Percentiles rank a stretch among this genome's conserved stretches.
phyloP scores from a whole-genome alignment of 2,888 invertebrate genomes.

The Diplolepis rosae region DNA sequence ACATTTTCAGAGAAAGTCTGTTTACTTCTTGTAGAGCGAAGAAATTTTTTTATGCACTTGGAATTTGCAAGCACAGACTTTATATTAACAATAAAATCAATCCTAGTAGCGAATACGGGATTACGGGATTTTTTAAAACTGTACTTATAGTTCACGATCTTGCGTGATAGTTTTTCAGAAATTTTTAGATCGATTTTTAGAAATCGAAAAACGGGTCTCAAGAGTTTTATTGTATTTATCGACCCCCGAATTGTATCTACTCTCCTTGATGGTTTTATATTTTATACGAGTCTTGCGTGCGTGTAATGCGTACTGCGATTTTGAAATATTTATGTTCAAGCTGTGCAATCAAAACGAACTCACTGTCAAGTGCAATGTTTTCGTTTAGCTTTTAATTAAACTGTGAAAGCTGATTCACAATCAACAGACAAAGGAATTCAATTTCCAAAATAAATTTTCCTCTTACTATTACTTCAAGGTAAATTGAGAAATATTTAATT shows the following conservation, averaged over 20 bases:
- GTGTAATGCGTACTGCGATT: background rate
- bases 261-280: conserved; percentile 1
- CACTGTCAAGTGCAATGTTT: conserved; percentile 1
- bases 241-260: background rate
- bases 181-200: background rate
- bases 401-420: background rate
- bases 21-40: background rate
- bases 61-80: background rate
- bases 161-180: too few relatives aligned
- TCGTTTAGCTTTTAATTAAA: background rate
- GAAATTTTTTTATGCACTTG: background rate
- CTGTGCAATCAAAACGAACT: background rate
- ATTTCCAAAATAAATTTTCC: background rate
- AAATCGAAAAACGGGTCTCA: background rate
- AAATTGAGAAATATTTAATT: too few relatives aligned
- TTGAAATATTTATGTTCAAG: background rate
- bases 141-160: background rate
- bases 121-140: background rate
- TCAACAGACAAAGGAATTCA: background rate
- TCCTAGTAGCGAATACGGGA: background rate
- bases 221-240: background rate
- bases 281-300: background rate
- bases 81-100: background rate
- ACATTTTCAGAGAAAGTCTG: too few relatives aligned
- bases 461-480: too few relatives aligned